A percentile compares a stretch with the other conserved stretches of the same genome.
Conservation (phyloP, 2,113 vertebrate genomes). For the Cromileptes altivelis region DNA sequence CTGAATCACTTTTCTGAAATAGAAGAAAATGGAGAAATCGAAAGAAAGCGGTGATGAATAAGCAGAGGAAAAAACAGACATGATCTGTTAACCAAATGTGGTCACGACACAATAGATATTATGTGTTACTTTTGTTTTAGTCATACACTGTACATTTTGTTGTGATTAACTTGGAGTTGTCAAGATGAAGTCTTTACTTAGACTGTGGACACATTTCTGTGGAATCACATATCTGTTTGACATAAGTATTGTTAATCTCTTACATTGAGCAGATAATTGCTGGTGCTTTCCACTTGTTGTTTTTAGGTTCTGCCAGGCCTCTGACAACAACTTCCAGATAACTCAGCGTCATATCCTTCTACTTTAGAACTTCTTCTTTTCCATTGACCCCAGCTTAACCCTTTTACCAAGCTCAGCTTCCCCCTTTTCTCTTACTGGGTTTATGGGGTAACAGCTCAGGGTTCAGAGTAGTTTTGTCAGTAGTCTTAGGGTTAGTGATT, state of each 20-base stretch:
- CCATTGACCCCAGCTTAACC: slow-evolving; percentile 62
- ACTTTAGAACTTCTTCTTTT: slow-evolving; percentile 76
- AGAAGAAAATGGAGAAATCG: not conserved
- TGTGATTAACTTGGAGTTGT: not conserved
- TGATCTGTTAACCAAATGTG: slow-evolving; percentile 8
- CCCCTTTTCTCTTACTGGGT: slow-evolving; percentile 20
- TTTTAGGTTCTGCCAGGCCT: slow-evolving; percentile 54
- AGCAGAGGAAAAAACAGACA: not conserved
- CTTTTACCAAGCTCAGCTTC: slow-evolving; percentile 38
- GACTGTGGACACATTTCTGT: slow-evolving; percentile 1
- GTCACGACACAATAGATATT: not conserved
- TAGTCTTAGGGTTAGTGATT: not conserved
- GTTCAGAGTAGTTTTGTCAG: slow-evolving; percentile 2
- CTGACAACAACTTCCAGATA: slow-evolving; percentile 73
- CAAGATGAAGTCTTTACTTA: not conserved
- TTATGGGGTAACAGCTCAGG: slow-evolving; percentile 19
- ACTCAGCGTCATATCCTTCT: slow-evolving; percentile 71
- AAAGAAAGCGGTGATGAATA: slow-evolving; percentile 34
- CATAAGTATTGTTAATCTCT: not conserved
- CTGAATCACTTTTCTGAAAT: slow-evolving; percentile 40
- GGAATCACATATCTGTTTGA: not conserved
- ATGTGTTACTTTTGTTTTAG: not conserved
- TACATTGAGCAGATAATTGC: not conserved
- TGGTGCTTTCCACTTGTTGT: slow-evolving; percentile 15
- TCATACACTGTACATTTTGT: not conserved